Percentiles rank a stretch among this genome's conserved stretches.
phyloP scores from a whole-genome alignment of 2,113 vertebrate species.

The Sylvilagus bachmani region DNA sequence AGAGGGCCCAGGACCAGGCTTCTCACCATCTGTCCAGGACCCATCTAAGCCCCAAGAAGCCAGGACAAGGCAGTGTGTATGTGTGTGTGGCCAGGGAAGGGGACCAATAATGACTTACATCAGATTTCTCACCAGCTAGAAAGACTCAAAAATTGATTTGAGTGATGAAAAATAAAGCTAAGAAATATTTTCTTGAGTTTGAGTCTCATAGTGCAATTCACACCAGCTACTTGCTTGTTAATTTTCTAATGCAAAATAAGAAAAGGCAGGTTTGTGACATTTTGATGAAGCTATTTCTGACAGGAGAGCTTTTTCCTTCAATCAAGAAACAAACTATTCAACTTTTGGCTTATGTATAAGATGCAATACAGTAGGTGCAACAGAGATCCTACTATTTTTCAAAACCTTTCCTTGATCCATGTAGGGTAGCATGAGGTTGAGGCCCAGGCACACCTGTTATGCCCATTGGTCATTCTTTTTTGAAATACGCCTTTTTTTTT shows the following conservation, averaged over 20 bases:
- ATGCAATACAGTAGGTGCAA: background rate
- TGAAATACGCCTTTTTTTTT: background rate
- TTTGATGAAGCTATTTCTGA: constrained; percentile 39
- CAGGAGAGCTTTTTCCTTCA: background rate
- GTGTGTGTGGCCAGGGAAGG: background rate
- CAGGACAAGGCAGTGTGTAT: background rate
- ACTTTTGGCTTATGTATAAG: background rate
- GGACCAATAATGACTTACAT: background rate
- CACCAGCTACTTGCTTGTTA: background rate
- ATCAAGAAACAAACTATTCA: constrained; percentile 47
- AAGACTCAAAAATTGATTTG: background rate
- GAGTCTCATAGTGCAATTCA: background rate
- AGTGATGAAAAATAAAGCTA: constrained; percentile 39
- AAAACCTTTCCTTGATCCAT: background rate
- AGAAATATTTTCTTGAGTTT: constrained; percentile 22
- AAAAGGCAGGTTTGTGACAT: background rate
- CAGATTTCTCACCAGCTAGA: constrained; percentile 27
- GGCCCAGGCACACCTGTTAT: background rate
- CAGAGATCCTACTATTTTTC: background rate
- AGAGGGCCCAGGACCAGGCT: background rate
- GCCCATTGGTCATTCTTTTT: background rate
- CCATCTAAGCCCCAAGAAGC: background rate
- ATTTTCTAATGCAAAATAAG: constrained; percentile 40
- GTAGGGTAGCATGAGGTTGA: background rate
- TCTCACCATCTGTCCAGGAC: background rate